These are phyloP conservation scores for Indicator maculatus DNA, from an alignment of 2,113 vertebrate genomes.

Conservation along the genomic window DNA sequence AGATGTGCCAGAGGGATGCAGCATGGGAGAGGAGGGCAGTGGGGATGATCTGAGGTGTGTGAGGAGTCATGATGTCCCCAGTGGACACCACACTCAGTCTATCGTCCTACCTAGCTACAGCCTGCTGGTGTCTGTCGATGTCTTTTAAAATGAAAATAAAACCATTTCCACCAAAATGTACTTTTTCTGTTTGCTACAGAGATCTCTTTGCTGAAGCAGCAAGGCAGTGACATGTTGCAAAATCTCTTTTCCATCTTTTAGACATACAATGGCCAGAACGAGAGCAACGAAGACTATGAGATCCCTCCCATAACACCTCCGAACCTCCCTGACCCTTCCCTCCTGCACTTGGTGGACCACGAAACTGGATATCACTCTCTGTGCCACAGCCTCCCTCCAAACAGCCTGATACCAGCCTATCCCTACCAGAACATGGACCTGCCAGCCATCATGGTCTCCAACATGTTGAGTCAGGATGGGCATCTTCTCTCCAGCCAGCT, in stretches of 20 bases:
- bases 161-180: background rate
- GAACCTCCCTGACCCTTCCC: constrained; percentile 91
- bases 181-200: background rate
- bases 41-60: background rate
- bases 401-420: constrained; percentile 94
- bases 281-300: constrained; percentile 94
- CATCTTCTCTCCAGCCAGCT: constrained; percentile 95
- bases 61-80: background rate
- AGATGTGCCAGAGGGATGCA: background rate
- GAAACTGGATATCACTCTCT: constrained; percentile 91
- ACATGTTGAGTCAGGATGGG: constrained; percentile 95
- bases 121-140: background rate
- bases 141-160: background rate
- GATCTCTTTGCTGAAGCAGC: background rate
- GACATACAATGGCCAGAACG: constrained; percentile 88
- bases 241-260: constrained; percentile 68
- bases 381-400: constrained; percentile 93
- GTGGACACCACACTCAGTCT: background rate
- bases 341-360: constrained; percentile 96
- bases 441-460: constrained; percentile 97
- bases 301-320: constrained; percentile 98
- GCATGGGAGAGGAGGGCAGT: background rate
- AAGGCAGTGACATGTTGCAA: background rate
- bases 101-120: fast-evolving
- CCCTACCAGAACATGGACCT: constrained; percentile 94